Percentiles rank a stretch among this genome's conserved stretches.
Conservation (phyloP, 2,113 vertebrate species). For the Bufo bufo region DNA sequence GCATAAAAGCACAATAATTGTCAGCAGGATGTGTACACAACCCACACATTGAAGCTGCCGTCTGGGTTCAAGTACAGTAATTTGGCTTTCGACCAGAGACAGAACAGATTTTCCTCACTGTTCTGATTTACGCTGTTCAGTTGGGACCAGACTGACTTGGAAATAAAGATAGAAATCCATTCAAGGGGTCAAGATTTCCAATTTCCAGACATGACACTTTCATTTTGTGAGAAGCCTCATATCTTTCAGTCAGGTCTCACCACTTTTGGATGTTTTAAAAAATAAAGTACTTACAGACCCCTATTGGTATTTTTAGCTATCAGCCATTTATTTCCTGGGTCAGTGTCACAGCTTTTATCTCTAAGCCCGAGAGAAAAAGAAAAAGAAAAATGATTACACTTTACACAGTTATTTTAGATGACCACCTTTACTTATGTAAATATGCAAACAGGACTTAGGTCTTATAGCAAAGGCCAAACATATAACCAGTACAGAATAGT, state of each 20-base stretch:
- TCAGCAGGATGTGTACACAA: not conserved
- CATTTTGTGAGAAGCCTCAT: not conserved
- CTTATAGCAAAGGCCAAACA: too few relatives aligned
- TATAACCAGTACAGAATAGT: too few relatives aligned
- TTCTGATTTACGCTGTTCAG: not conserved
- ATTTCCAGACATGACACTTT: conserved; percentile 13
- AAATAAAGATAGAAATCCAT: not conserved
- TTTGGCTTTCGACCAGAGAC: not conserved
- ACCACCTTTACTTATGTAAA: too few relatives aligned
- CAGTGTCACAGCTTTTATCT: not conserved
- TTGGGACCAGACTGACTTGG: not conserved
- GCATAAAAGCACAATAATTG: not conserved
- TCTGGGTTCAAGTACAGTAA: conserved; percentile 7
- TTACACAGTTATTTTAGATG: too few relatives aligned
- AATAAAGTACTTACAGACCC: not conserved
- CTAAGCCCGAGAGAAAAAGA: not conserved
- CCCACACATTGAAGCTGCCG: not conserved
- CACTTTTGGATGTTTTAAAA: not conserved
- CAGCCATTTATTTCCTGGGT: not conserved
- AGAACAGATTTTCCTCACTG: not conserved
- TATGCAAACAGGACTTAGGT: too few relatives aligned
- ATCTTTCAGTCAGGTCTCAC: not conserved
- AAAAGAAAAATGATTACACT: too few relatives aligned
- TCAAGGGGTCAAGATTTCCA: conserved; percentile 19
- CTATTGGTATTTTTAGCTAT: not conserved